These are phyloP conservation scores for Theocolax elegans DNA, from an alignment of 1,140 invertebrate species.

Conservation along the genomic window DNA sequence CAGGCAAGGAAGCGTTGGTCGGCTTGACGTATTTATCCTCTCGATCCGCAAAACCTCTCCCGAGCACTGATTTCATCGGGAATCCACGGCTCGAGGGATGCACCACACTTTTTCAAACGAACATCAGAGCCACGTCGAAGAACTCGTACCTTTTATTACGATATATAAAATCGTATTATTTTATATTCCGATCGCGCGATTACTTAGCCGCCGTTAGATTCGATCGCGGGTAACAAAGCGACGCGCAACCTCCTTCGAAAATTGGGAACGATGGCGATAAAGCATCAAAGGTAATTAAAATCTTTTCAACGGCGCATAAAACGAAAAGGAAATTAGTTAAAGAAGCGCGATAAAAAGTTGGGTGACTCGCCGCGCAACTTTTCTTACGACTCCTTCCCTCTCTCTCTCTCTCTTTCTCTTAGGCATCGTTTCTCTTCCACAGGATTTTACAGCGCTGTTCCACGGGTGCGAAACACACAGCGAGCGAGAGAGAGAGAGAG, in stretches of 20 bases:
- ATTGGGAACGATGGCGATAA: too few species aligned
- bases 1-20: too few species aligned
- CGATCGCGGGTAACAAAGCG: too few species aligned
- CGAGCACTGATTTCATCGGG: background rate
- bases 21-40: background rate
- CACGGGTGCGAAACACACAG: conserved; percentile 11
- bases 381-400: conserved; percentile 16
- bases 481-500: background rate
- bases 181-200: too few species aligned
- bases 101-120: too few species aligned
- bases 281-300: conserved; percentile 37
- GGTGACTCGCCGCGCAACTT: background rate
- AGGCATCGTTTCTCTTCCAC: background rate
- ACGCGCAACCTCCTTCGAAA: too few species aligned
- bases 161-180: too few species aligned
- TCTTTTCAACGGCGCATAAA: conserved; percentile 25
- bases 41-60: background rate
- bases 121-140: too few species aligned
- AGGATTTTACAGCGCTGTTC: background rate
- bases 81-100: background rate
- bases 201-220: too few species aligned
- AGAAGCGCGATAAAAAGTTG: conserved; percentile 33
- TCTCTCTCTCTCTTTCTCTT: too few species aligned
- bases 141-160: too few species aligned
- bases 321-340: conserved; percentile 42